Evolutionary conservation across 1,140 invertebrate genomes (phyloP).

Genomic region (Ostrea edulis): DNA sequence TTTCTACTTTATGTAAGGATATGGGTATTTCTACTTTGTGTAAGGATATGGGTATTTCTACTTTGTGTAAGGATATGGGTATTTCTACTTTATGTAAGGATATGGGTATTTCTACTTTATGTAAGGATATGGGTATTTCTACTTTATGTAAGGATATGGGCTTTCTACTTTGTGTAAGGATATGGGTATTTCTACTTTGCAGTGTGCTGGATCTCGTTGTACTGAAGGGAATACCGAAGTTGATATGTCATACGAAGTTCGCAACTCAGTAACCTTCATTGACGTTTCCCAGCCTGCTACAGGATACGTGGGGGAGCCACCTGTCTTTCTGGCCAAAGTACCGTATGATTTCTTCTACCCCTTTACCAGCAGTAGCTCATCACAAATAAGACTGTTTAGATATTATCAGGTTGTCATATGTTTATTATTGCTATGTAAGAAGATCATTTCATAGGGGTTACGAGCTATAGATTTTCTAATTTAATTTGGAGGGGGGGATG

Average conservation of each 20-base stretch:
- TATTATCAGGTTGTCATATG: not conserved
- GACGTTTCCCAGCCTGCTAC: slow-evolving; percentile 82
- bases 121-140: too few species aligned
- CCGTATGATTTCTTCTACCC: slow-evolving; percentile 88
- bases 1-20: not conserved
- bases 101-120: not conserved
- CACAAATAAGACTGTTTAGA: slow-evolving; percentile 16
- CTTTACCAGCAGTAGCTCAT: slow-evolving; percentile 76
- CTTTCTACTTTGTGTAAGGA: too few species aligned
- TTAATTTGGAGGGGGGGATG: not conserved
- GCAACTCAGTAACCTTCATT: slow-evolving; percentile 82
- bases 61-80: not conserved
- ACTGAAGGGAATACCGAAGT: slow-evolving; percentile 55
- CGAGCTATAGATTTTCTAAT: not conserved
- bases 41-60: too few species aligned
- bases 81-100: not conserved
- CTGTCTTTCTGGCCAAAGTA: slow-evolving; percentile 83
- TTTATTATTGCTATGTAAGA: not conserved
- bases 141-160: too few species aligned
- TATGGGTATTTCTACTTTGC: not conserved
- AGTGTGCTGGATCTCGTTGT: slow-evolving; percentile 68
- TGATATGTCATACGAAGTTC: slow-evolving; percentile 68
- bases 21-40: not conserved
- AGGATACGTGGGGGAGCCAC: slow-evolving; percentile 82
- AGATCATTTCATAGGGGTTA: not conserved